Base-by-base conservation (phyloP, 1,140 invertebrate genomes). In the Vanessa atalanta region DNA sequence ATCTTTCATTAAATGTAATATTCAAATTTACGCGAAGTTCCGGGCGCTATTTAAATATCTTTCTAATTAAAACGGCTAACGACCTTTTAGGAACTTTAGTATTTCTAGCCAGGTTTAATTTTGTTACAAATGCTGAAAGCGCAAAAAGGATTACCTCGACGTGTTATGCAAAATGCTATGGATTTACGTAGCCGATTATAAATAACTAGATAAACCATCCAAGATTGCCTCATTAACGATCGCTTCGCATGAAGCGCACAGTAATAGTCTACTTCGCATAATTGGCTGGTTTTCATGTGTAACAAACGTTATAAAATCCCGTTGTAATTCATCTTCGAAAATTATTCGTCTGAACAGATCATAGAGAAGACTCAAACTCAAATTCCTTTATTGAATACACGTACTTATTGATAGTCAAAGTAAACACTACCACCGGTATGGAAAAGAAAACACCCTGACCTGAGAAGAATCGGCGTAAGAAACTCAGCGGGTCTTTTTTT, bases 11-110 rank as follows among this genome's bases (percentile, higher is more conserved):
- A 69, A 65, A 47, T 69, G 60, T 74, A 69, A 74, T 74, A 70
- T 70, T 70, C 23, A 70, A 74, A 74, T 69, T 65, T 70, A 74
- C 50, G 63, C 60, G 72, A 74, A 63, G 66, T 61, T 65, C 61
- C 60, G 57, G 68, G 60, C 66, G 72, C 50, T 69, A 64, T 63
- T 68, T 74, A 63, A 74, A 68, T 74, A 74, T 74, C 48, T 74
- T 74, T 74, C 66, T 74, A 74, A 74, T 74, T 74, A 74, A 74
- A 69, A 23, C 72, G 23, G 50, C 66, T 74, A 65, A 74, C 72
- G 65, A 69, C 61, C 66, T 69, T 73, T 74, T 74, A 74, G 72
- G 72, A 74, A 74, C 65, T 74, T 68, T 63, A 63, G 57, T 60
- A 63, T 60, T 70, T 57, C 66, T 68, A 47, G 72, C 43, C 69